A percentile compares a stretch with the other conserved stretches of the same genome.
Evolutionary conservation across 1,140 invertebrate genomes (phyloP).

Genomic region (Temnothorax curvispinosus): DNA sequence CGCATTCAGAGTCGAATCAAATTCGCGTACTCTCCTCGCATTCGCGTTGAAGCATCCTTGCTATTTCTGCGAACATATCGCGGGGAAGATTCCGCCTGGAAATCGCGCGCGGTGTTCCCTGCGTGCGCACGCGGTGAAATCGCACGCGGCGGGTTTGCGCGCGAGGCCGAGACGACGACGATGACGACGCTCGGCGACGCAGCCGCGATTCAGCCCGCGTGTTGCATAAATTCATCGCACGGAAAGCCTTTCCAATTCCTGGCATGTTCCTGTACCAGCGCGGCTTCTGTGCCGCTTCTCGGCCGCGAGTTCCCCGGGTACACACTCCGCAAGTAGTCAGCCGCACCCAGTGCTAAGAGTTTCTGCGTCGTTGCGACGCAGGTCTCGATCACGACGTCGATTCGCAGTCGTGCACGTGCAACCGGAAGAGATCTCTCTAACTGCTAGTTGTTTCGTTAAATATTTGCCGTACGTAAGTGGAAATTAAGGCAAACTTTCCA

Average conservation of each 20-base stretch:
- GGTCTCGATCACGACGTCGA: neutral
- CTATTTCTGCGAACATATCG: too few species aligned
- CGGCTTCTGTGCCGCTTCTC: slow-evolving; percentile 34
- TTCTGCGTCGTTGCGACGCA: slow-evolving; percentile 18
- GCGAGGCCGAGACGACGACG: slow-evolving; percentile 5
- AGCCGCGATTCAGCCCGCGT: slow-evolving; percentile 32
- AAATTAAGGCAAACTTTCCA: neutral
- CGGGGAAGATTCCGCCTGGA: neutral
- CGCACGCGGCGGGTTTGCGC: neutral
- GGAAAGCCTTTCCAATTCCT: slow-evolving; percentile 68
- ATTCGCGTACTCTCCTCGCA: neutral
- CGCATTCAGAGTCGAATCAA: neutral
- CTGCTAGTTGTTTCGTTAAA: neutral
- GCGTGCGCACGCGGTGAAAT: slow-evolving; percentile 34
- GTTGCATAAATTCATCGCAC: slow-evolving; percentile 66
- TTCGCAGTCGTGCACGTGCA: neutral
- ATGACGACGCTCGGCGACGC: neutral
- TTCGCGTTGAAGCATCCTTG: neutral
- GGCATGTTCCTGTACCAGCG: slow-evolving; percentile 58
- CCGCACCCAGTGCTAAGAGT: slow-evolving; percentile 2
- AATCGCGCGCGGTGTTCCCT: neutral
- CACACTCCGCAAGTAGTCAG: slow-evolving; percentile 42
- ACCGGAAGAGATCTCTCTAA: slow-evolving; percentile 24
- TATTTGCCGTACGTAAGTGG: neutral
- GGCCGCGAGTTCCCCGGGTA: slow-evolving; percentile 38